These are phyloP conservation scores for Anableps anableps DNA, from an alignment of 2,797 vertebrate species.

Conservation along the genomic window DNA sequence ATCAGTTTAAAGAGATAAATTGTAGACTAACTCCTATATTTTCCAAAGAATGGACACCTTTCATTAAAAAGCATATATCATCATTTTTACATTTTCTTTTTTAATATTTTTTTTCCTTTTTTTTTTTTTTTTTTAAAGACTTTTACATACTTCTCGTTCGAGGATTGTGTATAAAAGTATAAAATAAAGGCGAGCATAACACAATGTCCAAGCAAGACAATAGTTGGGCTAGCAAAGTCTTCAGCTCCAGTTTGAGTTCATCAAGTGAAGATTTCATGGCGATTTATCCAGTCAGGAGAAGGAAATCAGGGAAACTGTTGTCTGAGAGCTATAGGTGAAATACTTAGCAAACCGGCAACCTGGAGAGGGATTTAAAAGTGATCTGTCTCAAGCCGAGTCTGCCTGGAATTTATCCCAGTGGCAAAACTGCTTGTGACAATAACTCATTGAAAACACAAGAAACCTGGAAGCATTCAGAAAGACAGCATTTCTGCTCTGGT, in stretches of 20 bases:
- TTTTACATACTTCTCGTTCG: not conserved
- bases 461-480: not conserved
- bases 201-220: too few species aligned
- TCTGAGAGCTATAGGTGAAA: not conserved
- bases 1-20: slow-evolving; percentile 25
- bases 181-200: not conserved
- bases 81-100: not conserved
- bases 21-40: slow-evolving; percentile 13
- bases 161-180: not conserved
- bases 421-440: not conserved
- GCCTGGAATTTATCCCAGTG: not conserved
- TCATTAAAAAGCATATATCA: slow-evolving; percentile 4
- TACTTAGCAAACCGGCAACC: not conserved
- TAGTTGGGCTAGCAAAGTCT: not conserved
- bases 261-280: not conserved
- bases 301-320: not conserved
- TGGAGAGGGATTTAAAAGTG: not conserved
- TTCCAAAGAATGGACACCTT: slow-evolving; percentile 58
- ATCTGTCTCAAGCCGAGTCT: not conserved
- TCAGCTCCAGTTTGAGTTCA: not conserved
- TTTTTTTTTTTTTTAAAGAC: not conserved
- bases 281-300: not conserved
- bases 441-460: not conserved
- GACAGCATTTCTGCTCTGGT: not conserved
- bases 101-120: not conserved